phyloP scores from a whole-genome alignment of 2,888 invertebrate species.

The Dolichopus griseipennis region DNA sequence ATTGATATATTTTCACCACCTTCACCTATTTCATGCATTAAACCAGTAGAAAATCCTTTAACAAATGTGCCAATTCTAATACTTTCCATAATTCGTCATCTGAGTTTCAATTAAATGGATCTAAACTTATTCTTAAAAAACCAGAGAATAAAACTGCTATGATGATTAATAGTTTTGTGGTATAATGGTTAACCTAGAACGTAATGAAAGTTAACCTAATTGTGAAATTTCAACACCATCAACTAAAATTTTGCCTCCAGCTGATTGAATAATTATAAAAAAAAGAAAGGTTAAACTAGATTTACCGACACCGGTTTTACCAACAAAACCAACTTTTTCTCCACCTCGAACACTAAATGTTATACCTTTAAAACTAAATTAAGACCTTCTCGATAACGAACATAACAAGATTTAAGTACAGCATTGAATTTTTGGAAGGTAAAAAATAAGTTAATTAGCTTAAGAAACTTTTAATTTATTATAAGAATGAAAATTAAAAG shows the following conservation, averaged over 20 bases:
- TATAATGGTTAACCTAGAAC: constrained; percentile 77
- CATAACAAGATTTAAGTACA: too few relatives aligned
- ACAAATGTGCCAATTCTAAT: constrained; percentile 87
- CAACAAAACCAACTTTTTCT: constrained; percentile 86
- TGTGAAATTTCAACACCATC: constrained; percentile 73
- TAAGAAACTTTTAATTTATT: too few relatives aligned
- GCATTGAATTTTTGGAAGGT: too few relatives aligned
- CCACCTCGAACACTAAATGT: constrained; percentile 68
- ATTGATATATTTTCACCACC: constrained; percentile 89
- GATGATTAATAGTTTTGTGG: constrained; percentile 93
- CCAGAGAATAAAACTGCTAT: constrained; percentile 92
- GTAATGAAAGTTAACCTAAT: constrained; percentile 75
- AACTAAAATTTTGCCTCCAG: constrained; percentile 70
- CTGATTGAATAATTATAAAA: constrained; percentile 73
- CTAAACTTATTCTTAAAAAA: constrained; percentile 80
- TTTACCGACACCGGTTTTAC: constrained; percentile 86
- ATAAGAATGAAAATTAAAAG: too few relatives aligned
- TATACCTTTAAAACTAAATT: constrained; percentile 76
- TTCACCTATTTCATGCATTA: constrained; percentile 78
- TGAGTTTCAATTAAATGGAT: constrained; percentile 70
- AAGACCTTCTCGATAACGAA: constrained; percentile 76
- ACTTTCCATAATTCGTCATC: constrained; percentile 85
- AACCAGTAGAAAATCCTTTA: constrained; percentile 60
- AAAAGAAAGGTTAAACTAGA: constrained; percentile 64
- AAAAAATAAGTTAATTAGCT: too few relatives aligned